phyloP scores from a whole-genome alignment of 2,888 invertebrate species.

The Cataglyphis livida region DNA sequence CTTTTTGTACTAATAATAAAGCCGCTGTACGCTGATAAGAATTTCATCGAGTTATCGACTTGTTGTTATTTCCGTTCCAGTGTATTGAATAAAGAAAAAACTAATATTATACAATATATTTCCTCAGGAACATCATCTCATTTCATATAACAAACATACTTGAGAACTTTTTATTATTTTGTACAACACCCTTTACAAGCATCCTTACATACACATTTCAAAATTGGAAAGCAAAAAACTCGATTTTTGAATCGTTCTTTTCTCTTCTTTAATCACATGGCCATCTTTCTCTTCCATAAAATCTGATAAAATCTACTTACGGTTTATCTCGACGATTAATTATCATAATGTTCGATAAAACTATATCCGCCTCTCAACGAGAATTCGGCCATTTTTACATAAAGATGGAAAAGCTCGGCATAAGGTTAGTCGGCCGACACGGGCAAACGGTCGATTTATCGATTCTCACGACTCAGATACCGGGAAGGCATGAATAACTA shows the following conservation, averaged over 20 bases:
- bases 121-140: not conserved
- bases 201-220: not conserved
- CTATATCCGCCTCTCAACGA: not conserved
- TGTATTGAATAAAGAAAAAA: not conserved
- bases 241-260: not conserved
- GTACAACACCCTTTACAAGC: not conserved
- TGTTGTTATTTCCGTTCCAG: not conserved
- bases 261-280: not conserved
- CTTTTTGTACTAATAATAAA: slow-evolving; percentile 85
- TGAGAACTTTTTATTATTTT: not conserved
- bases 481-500: slow-evolving; percentile 82
- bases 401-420: slow-evolving; percentile 37
- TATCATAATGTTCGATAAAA: not conserved
- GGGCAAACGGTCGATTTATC: slow-evolving; percentile 81
- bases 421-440: slow-evolving; percentile 75
- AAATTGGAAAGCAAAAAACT: not conserved
- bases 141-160: not conserved
- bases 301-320: not conserved
- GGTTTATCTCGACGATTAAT: not conserved
- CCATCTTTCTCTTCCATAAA: not conserved
- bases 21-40: slow-evolving; percentile 75
- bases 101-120: not conserved
- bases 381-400: not conserved
- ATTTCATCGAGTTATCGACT: slow-evolving; percentile 51
- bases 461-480: slow-evolving; percentile 80